Conservation (phyloP, 2,113 vertebrate species). For the Siniperca chuatsi region DNA sequence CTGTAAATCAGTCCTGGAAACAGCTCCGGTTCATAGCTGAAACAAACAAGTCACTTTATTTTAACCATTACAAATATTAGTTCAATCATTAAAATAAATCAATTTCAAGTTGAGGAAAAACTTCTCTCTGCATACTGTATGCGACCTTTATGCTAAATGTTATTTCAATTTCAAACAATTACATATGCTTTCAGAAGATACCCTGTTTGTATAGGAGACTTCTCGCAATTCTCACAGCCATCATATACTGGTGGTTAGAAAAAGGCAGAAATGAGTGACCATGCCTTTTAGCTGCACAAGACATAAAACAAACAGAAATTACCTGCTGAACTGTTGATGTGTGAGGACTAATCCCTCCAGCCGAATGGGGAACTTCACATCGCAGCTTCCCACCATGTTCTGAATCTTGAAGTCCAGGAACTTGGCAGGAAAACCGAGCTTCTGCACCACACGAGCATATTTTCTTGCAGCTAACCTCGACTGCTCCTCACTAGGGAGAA, state of each 20-base stretch:
- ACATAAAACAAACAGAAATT: conserved; percentile 11
- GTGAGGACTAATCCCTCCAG: conserved; percentile 96
- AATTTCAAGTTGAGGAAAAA: neutral
- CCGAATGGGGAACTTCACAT: conserved; percentile 98
- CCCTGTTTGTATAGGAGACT: neutral
- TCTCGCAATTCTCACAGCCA: neutral
- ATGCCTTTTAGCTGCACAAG: neutral
- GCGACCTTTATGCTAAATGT: neutral
- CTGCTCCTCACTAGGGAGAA: conserved; percentile 91
- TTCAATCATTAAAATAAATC: neutral
- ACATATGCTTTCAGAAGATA: neutral
- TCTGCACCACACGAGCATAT: conserved; percentile 98
- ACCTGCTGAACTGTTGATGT: conserved; percentile 99
- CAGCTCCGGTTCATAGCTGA: conserved; percentile 96
- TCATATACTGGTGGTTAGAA: neutral
- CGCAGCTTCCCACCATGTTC: conserved; percentile 99
- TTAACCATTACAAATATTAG: neutral
- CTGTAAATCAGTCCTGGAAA: conserved; percentile 99
- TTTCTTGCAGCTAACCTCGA: conserved; percentile 97
- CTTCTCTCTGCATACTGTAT: neutral
- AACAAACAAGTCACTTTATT: conserved; percentile 40
- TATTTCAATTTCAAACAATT: neutral
- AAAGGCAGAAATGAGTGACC: neutral
- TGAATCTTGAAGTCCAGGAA: conserved; percentile 99
- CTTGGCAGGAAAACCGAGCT: conserved; percentile 97